Conservation (phyloP, 2,888 invertebrate species). For the Cheilosia scutellata region DNA sequence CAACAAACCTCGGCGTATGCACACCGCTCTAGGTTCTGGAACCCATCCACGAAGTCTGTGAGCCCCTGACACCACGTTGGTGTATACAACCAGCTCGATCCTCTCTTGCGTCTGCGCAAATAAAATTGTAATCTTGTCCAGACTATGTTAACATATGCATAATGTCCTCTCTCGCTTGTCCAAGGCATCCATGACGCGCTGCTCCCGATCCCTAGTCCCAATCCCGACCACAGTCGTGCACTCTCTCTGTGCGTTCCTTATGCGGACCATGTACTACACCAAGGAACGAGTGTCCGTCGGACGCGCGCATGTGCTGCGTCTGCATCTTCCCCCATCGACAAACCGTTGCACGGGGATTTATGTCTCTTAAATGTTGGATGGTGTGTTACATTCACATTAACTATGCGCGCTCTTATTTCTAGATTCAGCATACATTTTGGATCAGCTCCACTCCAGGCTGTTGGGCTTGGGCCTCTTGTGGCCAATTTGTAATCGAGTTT, state of each 20-base stretch:
- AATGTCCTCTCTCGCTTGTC: slow-evolving; percentile 68
- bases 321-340: neutral
- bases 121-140: slow-evolving; percentile 75
- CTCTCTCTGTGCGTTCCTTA: slow-evolving; percentile 49
- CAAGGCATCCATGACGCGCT: slow-evolving; percentile 41
- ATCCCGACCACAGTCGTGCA: neutral
- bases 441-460: neutral
- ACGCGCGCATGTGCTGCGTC: slow-evolving; percentile 33
- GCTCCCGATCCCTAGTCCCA: neutral
- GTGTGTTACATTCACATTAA: slow-evolving; percentile 11
- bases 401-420: slow-evolving; percentile 29
- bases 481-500: slow-evolving; percentile 72
- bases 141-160: slow-evolving; percentile 76
- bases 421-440: slow-evolving; percentile 48
- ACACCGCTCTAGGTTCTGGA: neutral
- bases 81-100: neutral
- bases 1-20: slow-evolving; percentile 7
- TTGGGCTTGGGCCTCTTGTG: slow-evolving; percentile 38
- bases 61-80: neutral
- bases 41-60: neutral
- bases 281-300: slow-evolving; percentile 54
- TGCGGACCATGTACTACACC: slow-evolving; percentile 59
- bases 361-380: slow-evolving; percentile 61
- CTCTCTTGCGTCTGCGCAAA: slow-evolving; percentile 44
- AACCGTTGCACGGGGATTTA: slow-evolving; percentile 52